Evolutionary conservation across 2,113 vertebrate species (phyloP).

Genomic region (Cavia porcellus): DNA sequence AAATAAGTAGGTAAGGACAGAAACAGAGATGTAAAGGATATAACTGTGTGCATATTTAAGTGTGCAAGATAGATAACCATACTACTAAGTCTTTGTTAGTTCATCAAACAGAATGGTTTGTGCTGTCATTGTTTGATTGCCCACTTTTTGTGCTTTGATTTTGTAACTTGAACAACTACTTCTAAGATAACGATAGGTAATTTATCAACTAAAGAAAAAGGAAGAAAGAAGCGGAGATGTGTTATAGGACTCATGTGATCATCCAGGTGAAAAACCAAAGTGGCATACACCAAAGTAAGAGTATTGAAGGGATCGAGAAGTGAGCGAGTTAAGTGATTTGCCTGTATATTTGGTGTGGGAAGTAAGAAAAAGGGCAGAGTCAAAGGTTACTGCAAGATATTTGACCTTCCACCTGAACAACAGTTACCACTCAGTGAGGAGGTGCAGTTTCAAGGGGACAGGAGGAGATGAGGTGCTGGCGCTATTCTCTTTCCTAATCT

Average conservation of each 20-base stretch:
- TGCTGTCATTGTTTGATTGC: too few species aligned
- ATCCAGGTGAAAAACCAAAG: slow-evolving; percentile 37
- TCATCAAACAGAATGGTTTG: too few species aligned
- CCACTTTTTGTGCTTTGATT: too few species aligned
- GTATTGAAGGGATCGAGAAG: not conserved
- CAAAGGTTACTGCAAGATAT: not conserved
- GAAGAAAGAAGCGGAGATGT: not conserved
- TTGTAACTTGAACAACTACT: too few species aligned
- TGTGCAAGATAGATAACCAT: too few species aligned
- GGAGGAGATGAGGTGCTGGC: not conserved
- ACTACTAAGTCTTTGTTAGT: too few species aligned
- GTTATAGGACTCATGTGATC: not conserved
- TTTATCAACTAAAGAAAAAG: too few species aligned
- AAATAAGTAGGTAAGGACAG: not conserved
- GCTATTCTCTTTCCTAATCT: not conserved
- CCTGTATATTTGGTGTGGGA: not conserved
- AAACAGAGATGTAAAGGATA: not conserved
- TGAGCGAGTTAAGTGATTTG: not conserved
- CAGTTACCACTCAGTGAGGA: not conserved
- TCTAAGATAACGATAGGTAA: too few species aligned
- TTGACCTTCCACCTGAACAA: not conserved
- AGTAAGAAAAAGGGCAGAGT: not conserved
- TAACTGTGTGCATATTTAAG: too few species aligned
- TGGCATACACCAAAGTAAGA: not conserved
- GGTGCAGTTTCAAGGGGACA: not conserved